phyloP scores from a whole-genome alignment of 2,888 invertebrate genomes.

The Drosophila paranaensis region DNA sequence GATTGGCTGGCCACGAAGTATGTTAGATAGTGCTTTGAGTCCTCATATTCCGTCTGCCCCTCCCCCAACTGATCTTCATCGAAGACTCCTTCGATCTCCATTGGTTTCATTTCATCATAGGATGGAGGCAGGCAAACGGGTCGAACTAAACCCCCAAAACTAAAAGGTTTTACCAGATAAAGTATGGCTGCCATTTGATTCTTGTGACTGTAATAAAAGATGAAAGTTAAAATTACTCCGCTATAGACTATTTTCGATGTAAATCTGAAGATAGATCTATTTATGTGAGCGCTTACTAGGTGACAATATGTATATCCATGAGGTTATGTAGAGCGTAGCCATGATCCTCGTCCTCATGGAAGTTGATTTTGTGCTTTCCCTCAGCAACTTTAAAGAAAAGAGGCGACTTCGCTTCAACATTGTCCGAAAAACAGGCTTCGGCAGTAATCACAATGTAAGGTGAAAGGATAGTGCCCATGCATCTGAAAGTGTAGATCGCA shows the following conservation, averaged over 20 bases:
- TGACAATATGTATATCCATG: conserved; percentile 23
- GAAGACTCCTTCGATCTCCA: not conserved
- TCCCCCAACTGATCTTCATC: not conserved
- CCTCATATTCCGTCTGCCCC: not conserved
- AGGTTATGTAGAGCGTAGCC: conserved; percentile 50
- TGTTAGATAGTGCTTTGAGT: not conserved
- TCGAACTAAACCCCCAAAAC: conserved; percentile 35
- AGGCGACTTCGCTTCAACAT: rapidly evolving
- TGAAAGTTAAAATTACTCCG: not conserved
- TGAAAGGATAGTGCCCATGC: conserved; percentile 35
- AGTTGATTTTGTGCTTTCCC: conserved; percentile 22
- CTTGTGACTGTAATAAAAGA: not conserved
- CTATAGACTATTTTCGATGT: too few species aligned
- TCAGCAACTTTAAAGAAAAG: conserved; percentile 29
- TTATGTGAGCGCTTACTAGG: conserved; percentile 35
- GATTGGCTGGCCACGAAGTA: conserved; percentile 5
- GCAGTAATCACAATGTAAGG: conserved; percentile 32
- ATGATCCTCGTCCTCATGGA: conserved; percentile 12
- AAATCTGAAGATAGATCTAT: too few species aligned
- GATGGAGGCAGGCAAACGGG: conserved; percentile 51
- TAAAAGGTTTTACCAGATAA: conserved; percentile 53
- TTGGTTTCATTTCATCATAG: not conserved
- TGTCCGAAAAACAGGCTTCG: conserved; percentile 2
- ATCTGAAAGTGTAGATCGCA: conserved; percentile 8
- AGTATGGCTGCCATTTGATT: conserved; percentile 34